These are phyloP conservation scores for Archilochus colubris DNA, from an alignment of 2,113 vertebrate species.

Conservation along the genomic window DNA sequence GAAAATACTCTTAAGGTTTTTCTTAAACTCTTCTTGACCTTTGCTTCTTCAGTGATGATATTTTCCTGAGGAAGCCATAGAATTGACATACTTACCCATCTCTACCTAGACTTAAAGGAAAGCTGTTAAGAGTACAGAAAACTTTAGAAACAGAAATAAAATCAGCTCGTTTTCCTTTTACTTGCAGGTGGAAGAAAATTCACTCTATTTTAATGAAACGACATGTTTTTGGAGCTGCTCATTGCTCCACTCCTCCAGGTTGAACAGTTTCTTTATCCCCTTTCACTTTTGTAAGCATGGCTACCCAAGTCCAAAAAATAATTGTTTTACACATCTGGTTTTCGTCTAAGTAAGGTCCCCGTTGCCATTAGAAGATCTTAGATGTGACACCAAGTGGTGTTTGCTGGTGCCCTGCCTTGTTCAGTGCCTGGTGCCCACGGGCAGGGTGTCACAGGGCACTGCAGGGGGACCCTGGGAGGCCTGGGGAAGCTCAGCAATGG, in stretches of 20 bases:
- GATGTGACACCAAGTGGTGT: not conserved
- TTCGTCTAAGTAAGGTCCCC: not conserved
- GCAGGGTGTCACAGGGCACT: not conserved
- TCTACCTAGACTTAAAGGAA: not conserved
- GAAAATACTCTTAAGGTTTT: not conserved
- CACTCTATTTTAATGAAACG: not conserved
- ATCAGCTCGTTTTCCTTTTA: not conserved
- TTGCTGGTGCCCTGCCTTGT: not conserved
- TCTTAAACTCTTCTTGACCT: not conserved
- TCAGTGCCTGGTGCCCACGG: fast-evolving
- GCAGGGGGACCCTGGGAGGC: fast-evolving
- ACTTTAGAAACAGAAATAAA: not conserved
- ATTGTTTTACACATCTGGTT: not conserved
- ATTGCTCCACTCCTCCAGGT: not conserved
- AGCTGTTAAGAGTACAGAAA: not conserved
- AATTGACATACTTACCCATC: not conserved
- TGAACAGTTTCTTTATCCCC: not conserved
- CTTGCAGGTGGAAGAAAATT: not conserved
- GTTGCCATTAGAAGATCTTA: not conserved
- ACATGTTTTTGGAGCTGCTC: not conserved
- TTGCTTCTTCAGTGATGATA: not conserved
- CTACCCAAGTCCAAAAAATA: not conserved
- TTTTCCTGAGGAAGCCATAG: not conserved
- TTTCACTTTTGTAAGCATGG: not conserved
- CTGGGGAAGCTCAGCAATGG: fast-evolving